Conservation (phyloP, 2,797 vertebrate species). For the Enteromius unitaeniatus region DNA sequence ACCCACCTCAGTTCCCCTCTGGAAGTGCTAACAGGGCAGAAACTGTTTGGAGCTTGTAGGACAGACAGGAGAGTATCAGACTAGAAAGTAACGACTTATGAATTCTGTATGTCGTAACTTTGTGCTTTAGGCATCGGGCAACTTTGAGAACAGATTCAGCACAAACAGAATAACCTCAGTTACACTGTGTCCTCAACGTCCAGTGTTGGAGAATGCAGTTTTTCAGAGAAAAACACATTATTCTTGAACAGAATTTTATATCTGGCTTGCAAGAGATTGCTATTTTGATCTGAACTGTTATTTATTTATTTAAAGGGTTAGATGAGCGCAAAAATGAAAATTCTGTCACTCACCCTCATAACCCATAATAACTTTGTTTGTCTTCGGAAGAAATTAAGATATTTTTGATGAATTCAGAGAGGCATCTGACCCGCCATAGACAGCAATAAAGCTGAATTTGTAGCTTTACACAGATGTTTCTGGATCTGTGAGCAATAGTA, state of each 20-base stretch:
- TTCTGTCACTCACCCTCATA: too few relatives aligned
- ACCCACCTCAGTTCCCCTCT: conserved; percentile 43
- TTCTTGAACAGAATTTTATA: neutral
- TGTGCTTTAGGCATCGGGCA: conserved; percentile 48
- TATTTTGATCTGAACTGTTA: neutral
- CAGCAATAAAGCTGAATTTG: too few relatives aligned
- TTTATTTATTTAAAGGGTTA: neutral
- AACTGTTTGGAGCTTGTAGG: conserved; percentile 46
- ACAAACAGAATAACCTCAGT: conserved; percentile 28
- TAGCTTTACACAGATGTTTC: too few relatives aligned
- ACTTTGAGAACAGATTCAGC: conserved; percentile 13
- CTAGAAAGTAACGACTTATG: conserved; percentile 53
- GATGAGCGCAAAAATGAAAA: too few relatives aligned
- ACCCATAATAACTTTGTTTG: too few relatives aligned
- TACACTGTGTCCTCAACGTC: conserved; percentile 6
- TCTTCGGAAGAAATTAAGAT: too few relatives aligned
- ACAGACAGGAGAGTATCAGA: conserved; percentile 39
- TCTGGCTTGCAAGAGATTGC: neutral
- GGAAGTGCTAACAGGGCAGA: conserved; percentile 40
- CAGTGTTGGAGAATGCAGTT: neutral
- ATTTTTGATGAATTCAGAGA: too few relatives aligned
- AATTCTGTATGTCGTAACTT: conserved; percentile 58
- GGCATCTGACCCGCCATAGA: too few relatives aligned
- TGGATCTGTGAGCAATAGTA: too few relatives aligned
- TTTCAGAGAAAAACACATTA: conserved; percentile 1